Conservation (phyloP, 2,888 invertebrate species). For the Sesia apiformis region DNA sequence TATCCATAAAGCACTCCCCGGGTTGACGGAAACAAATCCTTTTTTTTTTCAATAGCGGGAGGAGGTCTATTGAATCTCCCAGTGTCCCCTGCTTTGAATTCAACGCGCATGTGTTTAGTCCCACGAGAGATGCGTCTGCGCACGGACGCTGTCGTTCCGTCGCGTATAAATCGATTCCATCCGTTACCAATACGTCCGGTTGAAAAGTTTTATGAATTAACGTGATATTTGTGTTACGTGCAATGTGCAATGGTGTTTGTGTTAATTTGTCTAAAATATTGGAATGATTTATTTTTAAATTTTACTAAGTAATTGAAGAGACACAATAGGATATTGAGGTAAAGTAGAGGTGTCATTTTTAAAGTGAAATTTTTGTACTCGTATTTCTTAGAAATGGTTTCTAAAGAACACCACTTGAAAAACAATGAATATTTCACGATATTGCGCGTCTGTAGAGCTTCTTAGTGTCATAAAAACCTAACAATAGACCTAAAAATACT, state of each 20-base stretch:
- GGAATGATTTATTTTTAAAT: not conserved
- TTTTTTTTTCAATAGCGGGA: not conserved
- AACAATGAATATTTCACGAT: not conserved
- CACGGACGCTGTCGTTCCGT: not conserved
- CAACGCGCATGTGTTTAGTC: not conserved
- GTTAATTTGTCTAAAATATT: not conserved
- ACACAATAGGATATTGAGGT: not conserved
- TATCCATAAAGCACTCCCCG: not conserved
- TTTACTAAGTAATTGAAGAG: not conserved
- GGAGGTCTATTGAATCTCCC: not conserved
- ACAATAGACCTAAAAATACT: conserved; percentile 35
- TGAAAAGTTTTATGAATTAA: not conserved
- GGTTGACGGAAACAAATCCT: not conserved
- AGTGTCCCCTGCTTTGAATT: not conserved
- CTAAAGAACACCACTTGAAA: not conserved
- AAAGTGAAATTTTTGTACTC: not conserved
- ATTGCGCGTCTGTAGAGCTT: not conserved
- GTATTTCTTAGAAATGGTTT: not conserved
- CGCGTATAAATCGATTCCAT: not conserved
- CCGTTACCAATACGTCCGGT: not conserved
- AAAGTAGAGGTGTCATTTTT: not conserved
- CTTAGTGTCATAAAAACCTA: conserved; percentile 29
- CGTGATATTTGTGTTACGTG: not conserved
- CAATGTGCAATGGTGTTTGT: not conserved
- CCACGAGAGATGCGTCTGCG: not conserved